Conservation (phyloP, 92 coral and sea anemone species). For the Meandrina meandrites region DNA sequence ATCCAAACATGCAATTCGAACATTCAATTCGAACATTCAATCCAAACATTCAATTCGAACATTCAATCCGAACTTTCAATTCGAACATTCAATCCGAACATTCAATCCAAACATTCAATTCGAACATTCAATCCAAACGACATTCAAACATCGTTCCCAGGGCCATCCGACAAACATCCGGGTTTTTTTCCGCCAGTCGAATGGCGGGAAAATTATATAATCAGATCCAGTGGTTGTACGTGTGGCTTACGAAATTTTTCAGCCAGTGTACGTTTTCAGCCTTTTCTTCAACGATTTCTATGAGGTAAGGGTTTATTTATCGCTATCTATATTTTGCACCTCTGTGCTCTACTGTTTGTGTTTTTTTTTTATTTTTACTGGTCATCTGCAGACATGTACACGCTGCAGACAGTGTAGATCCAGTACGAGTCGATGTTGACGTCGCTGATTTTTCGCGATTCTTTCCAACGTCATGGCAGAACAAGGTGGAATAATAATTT, state of each 20-base stretch:
- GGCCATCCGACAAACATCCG: neutral
- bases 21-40: slow-evolving; percentile 1
- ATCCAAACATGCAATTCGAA: slow-evolving; percentile 18
- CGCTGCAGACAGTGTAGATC: neutral
- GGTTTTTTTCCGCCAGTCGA: neutral
- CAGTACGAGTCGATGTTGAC: neutral
- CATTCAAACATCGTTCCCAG: neutral
- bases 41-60: slow-evolving; percentile 7
- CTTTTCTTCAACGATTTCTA: slow-evolving; percentile 9
- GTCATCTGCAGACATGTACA: neutral
- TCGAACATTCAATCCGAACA: neutral
- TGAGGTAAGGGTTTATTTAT: neutral
- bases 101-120: neutral
- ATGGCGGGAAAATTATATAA: neutral
- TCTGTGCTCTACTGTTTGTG: neutral
- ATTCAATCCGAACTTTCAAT: neutral
- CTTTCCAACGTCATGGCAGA: too few relatives aligned
- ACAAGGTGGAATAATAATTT: neutral
- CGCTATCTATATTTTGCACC: slow-evolving; percentile 30
- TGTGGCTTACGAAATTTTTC: slow-evolving; percentile 25
- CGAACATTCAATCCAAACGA: neutral
- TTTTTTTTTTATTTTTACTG: slow-evolving; percentile 15
- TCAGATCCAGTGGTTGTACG: slow-evolving; percentile 20
- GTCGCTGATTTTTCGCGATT: neutral
- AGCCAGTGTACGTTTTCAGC: slow-evolving; percentile 8